Evolutionary conservation across 2,113 vertebrate genomes (phyloP).

Genomic region (Hemichromis elongatus): DNA sequence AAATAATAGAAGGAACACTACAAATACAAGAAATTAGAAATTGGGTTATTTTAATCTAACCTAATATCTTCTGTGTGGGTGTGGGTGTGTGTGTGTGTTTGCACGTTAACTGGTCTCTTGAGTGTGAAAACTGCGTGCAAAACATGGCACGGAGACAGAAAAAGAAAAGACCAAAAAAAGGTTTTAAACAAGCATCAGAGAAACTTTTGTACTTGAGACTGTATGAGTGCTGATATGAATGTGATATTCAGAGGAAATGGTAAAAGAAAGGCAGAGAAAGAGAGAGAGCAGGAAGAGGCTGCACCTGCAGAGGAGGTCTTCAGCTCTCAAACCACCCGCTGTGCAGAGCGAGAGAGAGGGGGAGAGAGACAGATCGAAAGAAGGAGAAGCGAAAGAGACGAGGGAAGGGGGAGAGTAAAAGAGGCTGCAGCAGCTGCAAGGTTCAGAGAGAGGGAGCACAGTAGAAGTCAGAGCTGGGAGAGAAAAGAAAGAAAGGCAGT

Average conservation of each 20-base stretch:
- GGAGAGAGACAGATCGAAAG: background rate
- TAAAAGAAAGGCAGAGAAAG: conserved; percentile 45
- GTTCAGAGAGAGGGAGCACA: conserved; percentile 5
- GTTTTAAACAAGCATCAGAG: conserved; percentile 55
- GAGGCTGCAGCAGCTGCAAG: conserved; percentile 39
- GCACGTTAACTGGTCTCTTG: background rate
- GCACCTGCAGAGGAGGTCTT: conserved; percentile 72
- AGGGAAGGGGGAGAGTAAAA: background rate
- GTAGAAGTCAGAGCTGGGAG: conserved; percentile 35
- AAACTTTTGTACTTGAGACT: conserved; percentile 55
- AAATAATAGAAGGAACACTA: background rate
- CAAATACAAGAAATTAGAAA: background rate
- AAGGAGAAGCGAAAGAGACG: background rate
- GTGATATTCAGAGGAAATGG: conserved; percentile 65
- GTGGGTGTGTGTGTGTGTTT: background rate
- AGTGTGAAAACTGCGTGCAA: background rate
- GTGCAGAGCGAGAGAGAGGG: conserved; percentile 25
- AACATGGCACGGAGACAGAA: background rate
- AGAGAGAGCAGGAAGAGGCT: conserved; percentile 60
- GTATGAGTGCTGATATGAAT: conserved; percentile 47
- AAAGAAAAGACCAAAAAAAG: background rate
- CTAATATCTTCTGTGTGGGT: background rate
- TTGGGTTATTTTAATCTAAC: background rate
- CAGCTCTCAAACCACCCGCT: conserved; percentile 54
- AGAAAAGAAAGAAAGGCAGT: conserved; percentile 44